A percentile compares a stretch with the other conserved stretches of the same genome.
phyloP scores from a whole-genome alignment of 2,113 vertebrate species.

The Sinocyclocheilus rhinocerous region DNA sequence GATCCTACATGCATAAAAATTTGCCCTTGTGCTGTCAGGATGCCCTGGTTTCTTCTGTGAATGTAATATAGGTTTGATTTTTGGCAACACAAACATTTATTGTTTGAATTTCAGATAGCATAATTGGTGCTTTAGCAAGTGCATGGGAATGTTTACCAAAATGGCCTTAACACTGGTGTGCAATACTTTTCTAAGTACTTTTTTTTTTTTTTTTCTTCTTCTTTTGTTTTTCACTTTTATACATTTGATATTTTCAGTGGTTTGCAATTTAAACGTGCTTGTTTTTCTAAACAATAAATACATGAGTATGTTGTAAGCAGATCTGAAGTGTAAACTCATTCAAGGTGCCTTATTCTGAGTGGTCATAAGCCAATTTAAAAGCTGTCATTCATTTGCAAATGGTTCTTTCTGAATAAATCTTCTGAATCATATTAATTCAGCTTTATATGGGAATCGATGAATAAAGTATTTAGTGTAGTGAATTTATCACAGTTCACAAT shows the following conservation, averaged over 20 bases:
- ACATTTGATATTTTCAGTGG: constrained; percentile 61
- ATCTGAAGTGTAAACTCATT: constrained; percentile 41
- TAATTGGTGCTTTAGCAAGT: constrained; percentile 32
- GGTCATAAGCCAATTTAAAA: constrained; percentile 43
- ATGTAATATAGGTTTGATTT: constrained; percentile 27
- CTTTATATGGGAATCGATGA: not conserved
- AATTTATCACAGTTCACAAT: not conserved
- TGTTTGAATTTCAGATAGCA: constrained; percentile 36
- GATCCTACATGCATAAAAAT: not conserved
- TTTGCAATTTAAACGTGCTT: constrained; percentile 51
- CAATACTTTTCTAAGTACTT: constrained; percentile 62
- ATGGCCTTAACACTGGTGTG: constrained; percentile 56
- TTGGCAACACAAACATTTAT: constrained; percentile 13
- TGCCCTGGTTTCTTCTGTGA: constrained; percentile 10
- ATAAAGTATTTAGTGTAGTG: not conserved
- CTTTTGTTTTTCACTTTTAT: constrained; percentile 83
- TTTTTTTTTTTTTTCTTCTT: constrained; percentile 71
- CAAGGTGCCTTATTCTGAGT: constrained; percentile 40
- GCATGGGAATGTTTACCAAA: constrained; percentile 53
- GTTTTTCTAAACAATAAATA: constrained; percentile 54
- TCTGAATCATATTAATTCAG: not conserved
- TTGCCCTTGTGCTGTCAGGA: constrained; percentile 35
- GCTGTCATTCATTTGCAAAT: not conserved
- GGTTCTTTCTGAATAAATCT: constrained; percentile 8
- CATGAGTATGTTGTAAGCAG: constrained; percentile 62